These are phyloP conservation scores for Euura saliciscinereae DNA, from an alignment of 1,140 invertebrate genomes.

Conservation along the genomic window DNA sequence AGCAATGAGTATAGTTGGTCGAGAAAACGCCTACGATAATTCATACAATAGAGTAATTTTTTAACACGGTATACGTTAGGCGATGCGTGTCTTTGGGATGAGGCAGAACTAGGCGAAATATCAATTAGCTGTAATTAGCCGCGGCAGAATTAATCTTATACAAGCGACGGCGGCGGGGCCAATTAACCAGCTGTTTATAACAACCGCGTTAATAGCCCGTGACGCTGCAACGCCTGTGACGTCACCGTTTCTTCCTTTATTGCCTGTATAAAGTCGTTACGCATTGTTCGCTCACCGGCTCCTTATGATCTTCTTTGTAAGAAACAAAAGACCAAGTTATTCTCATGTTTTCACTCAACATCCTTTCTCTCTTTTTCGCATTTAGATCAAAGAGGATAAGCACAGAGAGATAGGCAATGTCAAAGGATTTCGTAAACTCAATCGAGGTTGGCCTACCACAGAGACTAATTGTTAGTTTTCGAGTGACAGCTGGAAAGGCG, in stretches of 20 bases:
- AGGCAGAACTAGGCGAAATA: background rate
- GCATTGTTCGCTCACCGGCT: background rate
- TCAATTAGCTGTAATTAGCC: background rate
- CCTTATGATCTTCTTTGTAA: background rate
- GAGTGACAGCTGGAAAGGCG: too few relatives aligned
- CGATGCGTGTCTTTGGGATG: background rate
- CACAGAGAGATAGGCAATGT: too few relatives aligned
- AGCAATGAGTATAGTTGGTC: too few relatives aligned
- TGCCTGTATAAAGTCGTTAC: background rate
- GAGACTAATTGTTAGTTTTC: too few relatives aligned
- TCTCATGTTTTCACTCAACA: background rate
- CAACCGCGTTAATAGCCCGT: background rate
- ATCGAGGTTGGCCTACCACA: too few relatives aligned
- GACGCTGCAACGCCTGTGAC: background rate
- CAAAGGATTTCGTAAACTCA: too few relatives aligned
- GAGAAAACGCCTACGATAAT: too few relatives aligned
- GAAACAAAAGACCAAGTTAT: background rate
- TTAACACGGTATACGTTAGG: background rate
- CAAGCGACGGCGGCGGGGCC: background rate
- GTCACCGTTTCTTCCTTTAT: background rate
- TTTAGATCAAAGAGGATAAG: too few relatives aligned
- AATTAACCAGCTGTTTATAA: conserved; percentile 7
- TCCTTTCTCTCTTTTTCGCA: background rate
- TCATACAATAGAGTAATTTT: too few relatives aligned
- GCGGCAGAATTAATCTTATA: background rate